phyloP scores from a whole-genome alignment of 2,797 vertebrate species.

The Enteromius anoplus region DNA sequence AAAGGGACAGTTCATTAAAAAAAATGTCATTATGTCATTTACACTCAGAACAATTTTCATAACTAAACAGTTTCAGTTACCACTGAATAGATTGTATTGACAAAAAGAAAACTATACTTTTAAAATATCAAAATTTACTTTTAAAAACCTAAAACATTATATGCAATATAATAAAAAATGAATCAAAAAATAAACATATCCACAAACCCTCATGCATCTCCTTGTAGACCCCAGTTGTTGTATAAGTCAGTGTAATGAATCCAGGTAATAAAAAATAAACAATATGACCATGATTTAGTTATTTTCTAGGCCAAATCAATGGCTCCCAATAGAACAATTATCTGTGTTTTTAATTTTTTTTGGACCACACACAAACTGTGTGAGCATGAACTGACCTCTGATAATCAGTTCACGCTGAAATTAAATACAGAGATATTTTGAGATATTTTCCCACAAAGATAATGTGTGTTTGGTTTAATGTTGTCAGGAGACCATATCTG shows the following conservation, averaged over 20 bases:
- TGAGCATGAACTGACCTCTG: constrained; percentile 27
- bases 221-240: not conserved
- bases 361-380: constrained; percentile 54
- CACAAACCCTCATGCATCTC: not conserved
- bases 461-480: constrained; percentile 39
- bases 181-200: not conserved
- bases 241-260: not conserved
- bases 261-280: constrained; percentile 15
- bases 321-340: constrained; percentile 44
- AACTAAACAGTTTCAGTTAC: no score
- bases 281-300: constrained; percentile 22
- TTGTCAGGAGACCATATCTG: constrained; percentile 49
- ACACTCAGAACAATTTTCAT: not conserved
- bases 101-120: no score
- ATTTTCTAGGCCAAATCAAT: constrained; percentile 47
- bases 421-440: no score
- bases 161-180: not conserved
- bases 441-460: constrained; percentile 49
- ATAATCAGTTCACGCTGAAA: constrained; percentile 44
- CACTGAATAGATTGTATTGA: no score
- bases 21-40: not conserved
- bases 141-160: not conserved
- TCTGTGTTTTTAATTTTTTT: constrained; percentile 27
- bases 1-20: not conserved
- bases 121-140: not conserved